Evolutionary conservation across 92 coral and sea anemone species (phyloP).

Genomic region (Phenganax marumi): DNA sequence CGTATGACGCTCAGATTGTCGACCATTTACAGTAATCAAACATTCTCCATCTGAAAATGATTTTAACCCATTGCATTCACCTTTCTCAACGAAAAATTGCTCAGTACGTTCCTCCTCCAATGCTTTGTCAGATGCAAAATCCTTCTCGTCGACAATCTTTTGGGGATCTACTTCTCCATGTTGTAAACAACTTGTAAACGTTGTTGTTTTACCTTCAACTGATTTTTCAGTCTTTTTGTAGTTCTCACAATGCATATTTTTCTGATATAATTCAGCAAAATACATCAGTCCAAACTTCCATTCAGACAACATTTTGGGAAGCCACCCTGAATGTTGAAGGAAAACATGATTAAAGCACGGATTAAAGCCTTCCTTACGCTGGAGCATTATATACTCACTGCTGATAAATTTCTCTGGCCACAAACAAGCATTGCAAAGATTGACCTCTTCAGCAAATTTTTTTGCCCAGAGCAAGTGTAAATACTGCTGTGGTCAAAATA

Average conservation of each 20-base stretch:
- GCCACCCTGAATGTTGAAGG: background rate
- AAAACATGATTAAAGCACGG: background rate
- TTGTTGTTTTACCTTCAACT: background rate
- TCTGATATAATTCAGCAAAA: background rate
- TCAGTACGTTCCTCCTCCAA: background rate
- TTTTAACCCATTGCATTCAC: too few relatives aligned
- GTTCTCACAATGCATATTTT: background rate
- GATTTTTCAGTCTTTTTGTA: background rate
- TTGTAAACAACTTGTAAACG: background rate
- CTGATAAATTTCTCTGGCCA: too few relatives aligned
- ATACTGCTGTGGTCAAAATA: too few relatives aligned
- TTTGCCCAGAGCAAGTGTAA: too few relatives aligned
- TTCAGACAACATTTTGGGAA: background rate
- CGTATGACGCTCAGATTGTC: background rate
- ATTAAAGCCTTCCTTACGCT: background rate
- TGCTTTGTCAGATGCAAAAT: background rate
- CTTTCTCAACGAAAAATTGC: background rate
- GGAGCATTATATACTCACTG: too few relatives aligned
- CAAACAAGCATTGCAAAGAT: too few relatives aligned
- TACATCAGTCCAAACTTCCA: conserved; percentile 27
- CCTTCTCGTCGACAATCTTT: background rate
- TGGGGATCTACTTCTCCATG: background rate
- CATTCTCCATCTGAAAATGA: too few relatives aligned
- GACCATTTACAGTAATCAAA: too few relatives aligned
- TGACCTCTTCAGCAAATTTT: too few relatives aligned